Evolutionary conservation across 1,140 invertebrate genomes (phyloP).

Genomic region (Eumeta japonica): DNA sequence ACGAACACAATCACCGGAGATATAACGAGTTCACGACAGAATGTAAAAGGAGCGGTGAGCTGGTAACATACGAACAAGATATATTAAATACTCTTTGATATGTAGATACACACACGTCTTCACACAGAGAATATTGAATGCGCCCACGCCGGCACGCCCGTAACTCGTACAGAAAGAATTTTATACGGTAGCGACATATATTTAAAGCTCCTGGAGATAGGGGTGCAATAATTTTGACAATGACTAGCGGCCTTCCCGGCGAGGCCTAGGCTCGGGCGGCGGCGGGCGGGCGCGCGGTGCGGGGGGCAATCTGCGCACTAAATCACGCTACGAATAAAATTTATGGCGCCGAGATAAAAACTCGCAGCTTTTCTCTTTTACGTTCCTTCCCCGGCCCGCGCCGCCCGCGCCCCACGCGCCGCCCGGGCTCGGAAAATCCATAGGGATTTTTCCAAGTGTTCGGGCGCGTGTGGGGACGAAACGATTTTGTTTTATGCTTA

Average conservation of each 20-base stretch:
- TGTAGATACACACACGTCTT: too few species aligned
- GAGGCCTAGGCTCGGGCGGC: conserved; percentile 51
- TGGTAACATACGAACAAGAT: too few species aligned
- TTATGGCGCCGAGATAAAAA: conserved; percentile 62
- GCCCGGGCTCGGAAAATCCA: conserved; percentile 47
- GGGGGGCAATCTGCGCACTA: conserved; percentile 58
- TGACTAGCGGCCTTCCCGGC: conserved; percentile 54
- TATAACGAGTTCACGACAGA: too few species aligned
- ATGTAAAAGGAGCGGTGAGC: too few species aligned
- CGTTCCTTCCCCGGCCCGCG: conserved; percentile 41
- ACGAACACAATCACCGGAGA: too few species aligned
- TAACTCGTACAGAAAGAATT: too few species aligned
- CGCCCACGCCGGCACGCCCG: too few species aligned
- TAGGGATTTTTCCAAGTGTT: conserved; percentile 58
- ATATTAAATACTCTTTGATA: too few species aligned
- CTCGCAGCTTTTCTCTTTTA: conserved; percentile 62
- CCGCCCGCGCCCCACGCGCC: conserved; percentile 16
- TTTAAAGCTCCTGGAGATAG: conserved; percentile 57
- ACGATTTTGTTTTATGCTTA: conserved; percentile 56
- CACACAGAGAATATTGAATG: too few species aligned
- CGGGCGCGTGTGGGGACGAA: conserved; percentile 47
- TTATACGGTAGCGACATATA: conserved; percentile 52
- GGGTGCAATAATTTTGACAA: conserved; percentile 59
- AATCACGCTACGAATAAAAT: conserved; percentile 62
- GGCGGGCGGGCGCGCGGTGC: conserved; percentile 23